phyloP scores from a whole-genome alignment of 2,888 invertebrate genomes.

The Nomada flava region DNA sequence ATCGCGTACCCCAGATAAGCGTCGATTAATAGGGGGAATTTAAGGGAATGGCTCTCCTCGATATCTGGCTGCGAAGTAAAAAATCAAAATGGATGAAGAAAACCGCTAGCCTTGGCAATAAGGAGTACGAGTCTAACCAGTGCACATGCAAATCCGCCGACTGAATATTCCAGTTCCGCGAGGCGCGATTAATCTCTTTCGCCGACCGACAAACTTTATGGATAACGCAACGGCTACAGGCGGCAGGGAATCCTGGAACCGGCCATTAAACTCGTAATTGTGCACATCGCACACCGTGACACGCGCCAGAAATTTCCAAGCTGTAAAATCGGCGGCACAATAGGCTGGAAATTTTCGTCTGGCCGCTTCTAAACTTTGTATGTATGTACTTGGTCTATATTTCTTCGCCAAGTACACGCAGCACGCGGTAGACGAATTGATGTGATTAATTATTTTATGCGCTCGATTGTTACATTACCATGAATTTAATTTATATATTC shows the following conservation, averaged over 20 bases:
- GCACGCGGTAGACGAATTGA: too few relatives aligned
- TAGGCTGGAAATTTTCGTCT: not conserved
- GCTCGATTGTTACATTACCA: too few relatives aligned
- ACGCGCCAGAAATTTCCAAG: not conserved
- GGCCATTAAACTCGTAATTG: conserved; percentile 22
- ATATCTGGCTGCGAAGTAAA: not conserved
- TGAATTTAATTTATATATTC: too few relatives aligned
- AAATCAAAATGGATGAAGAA: not conserved
- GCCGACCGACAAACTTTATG: conserved; percentile 31
- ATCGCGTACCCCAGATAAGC: not conserved
- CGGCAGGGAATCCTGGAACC: not conserved
- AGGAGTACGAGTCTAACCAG: conserved; percentile 32
- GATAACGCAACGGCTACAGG: conserved; percentile 36
- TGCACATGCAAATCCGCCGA: conserved; percentile 33
- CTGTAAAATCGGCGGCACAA: not conserved
- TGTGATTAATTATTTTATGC: too few relatives aligned
- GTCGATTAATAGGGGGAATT: conserved; percentile 1
- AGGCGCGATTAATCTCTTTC: conserved; percentile 42
- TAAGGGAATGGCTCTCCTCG: not conserved
- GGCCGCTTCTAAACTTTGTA: not conserved
- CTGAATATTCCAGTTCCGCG: conserved; percentile 44
- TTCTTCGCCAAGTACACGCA: not conserved
- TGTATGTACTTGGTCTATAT: not conserved
- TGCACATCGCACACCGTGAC: conserved; percentile 5
- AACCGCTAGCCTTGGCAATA: conserved; percentile 36